Evolutionary conservation across 2,797 vertebrate species (phyloP).

Genomic region (Tragelaphus eurycerus): DNA sequence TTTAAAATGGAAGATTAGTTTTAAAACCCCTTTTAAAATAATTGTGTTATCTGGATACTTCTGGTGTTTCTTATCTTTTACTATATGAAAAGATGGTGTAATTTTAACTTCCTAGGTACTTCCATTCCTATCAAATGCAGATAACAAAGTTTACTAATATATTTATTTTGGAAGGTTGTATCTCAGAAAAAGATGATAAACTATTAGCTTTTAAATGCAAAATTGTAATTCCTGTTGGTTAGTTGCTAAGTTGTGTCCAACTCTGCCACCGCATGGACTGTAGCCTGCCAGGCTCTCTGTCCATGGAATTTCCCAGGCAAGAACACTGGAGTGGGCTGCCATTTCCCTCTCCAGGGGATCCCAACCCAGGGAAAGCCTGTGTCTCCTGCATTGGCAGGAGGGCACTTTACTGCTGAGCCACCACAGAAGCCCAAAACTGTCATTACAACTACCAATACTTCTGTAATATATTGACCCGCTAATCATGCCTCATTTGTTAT

Average conservation of each 20-base stretch:
- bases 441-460: not conserved
- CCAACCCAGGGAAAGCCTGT: not conserved
- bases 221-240: not conserved
- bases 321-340: not conserved
- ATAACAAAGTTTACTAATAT: slow-evolving; percentile 6
- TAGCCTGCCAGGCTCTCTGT: not conserved
- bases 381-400: not conserved
- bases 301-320: not conserved
- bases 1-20: slow-evolving; percentile 8
- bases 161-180: not conserved
- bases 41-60: not conserved
- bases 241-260: not conserved
- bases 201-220: not conserved
- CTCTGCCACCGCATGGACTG: not conserved
- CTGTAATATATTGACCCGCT: not conserved
- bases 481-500: not conserved
- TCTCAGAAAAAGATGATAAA: slow-evolving; percentile 18
- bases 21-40: slow-evolving; percentile 6
- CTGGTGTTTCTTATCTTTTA: not conserved
- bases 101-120: slow-evolving; percentile 20
- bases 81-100: slow-evolving; percentile 29
- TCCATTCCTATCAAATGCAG: not conserved
- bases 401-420: not conserved
- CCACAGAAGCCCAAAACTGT: not conserved
- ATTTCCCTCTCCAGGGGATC: not conserved